A percentile compares a stretch with the other conserved stretches of the same genome.
Evolutionary conservation across 2,113 vertebrate species (phyloP).

Genomic region (Chaetodon auriga): DNA sequence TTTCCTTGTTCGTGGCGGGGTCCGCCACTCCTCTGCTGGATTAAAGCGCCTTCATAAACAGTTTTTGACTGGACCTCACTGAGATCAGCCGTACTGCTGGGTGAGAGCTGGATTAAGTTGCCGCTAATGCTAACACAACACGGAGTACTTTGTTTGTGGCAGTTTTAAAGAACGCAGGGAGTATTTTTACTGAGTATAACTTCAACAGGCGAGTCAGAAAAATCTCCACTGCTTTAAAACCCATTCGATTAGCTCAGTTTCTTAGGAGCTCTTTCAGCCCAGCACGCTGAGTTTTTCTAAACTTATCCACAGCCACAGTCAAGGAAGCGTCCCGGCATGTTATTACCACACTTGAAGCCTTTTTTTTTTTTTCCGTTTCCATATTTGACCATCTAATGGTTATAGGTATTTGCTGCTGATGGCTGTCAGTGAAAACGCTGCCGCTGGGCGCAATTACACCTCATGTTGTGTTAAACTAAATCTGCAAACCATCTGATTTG

Average conservation of each 20-base stretch:
- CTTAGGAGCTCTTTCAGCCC: not conserved
- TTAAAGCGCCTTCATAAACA: too few species aligned
- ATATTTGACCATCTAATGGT: constrained; percentile 24
- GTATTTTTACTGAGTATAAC: too few species aligned
- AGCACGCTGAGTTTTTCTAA: not conserved
- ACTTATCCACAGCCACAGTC: not conserved
- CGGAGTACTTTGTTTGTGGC: too few species aligned
- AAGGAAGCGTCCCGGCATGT: not conserved
- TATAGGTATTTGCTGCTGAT: constrained; percentile 36
- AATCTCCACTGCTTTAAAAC: not conserved
- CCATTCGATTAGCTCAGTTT: not conserved
- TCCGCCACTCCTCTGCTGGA: too few species aligned
- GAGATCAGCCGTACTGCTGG: too few species aligned
- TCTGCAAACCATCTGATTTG: constrained; percentile 50
- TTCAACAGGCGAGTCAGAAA: too few species aligned
- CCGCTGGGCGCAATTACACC: constrained; percentile 55
- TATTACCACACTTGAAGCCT: not conserved
- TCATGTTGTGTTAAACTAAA: constrained; percentile 47
- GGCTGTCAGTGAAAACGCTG: constrained; percentile 15
- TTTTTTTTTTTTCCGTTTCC: not conserved
- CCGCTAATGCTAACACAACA: not conserved
- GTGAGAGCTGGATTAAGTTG: not conserved
- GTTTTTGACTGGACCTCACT: not conserved
- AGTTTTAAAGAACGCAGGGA: too few species aligned
- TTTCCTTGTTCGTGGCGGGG: not conserved